Conservation (phyloP, 2,113 vertebrate species). For the Lampris megalopsis region DNA sequence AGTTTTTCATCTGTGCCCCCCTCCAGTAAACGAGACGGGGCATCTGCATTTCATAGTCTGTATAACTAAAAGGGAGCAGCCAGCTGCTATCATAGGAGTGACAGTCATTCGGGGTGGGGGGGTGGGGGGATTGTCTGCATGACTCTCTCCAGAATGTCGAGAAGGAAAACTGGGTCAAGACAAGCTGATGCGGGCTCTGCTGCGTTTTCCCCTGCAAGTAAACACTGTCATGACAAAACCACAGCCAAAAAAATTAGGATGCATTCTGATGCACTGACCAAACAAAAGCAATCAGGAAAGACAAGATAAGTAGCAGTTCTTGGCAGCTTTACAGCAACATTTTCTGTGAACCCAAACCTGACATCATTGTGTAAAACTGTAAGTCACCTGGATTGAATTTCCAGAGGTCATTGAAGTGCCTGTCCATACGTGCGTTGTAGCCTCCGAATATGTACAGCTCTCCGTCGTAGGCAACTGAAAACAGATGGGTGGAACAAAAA, state of each 20-base stretch:
- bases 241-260: not conserved
- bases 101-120: conserved; percentile 25
- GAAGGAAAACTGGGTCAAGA: conserved; percentile 50
- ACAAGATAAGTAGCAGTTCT: not conserved
- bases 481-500: conserved; percentile 34
- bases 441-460: conserved; percentile 98
- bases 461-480: conserved; percentile 92
- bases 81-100: conserved; percentile 12
- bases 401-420: conserved; percentile 98
- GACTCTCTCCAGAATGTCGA: conserved; percentile 8
- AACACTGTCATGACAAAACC: not conserved
- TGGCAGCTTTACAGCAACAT: not conserved
- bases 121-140: conserved; percentile 16
- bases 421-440: conserved; percentile 95
- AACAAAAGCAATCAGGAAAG: not conserved
- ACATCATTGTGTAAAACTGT: not conserved
- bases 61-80: conserved; percentile 23
- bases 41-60: conserved; percentile 12
- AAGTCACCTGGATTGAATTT: conserved; percentile 95
- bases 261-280: not conserved
- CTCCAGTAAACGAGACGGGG: conserved; percentile 5
- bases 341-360: not conserved
- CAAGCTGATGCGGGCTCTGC: not conserved
- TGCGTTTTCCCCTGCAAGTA: conserved; percentile 16
- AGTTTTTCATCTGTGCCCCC: conserved; percentile 4